Base-by-base conservation (phyloP, 2,888 invertebrate genomes). In the Chloroclystis v-ata region DNA sequence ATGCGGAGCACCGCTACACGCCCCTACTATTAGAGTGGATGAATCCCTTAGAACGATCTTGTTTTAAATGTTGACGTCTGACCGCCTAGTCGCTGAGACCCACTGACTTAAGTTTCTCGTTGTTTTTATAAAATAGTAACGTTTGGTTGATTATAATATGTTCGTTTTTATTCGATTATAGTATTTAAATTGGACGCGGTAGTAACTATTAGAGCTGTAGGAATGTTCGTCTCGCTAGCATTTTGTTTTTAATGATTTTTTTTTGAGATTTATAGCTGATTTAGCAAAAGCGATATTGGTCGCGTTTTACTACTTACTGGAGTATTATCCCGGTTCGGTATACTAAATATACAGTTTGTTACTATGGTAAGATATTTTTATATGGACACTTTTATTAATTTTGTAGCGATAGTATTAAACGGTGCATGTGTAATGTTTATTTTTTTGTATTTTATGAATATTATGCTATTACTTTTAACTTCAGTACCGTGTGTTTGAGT, bases 31-130 rank as follows among this genome's bases (percentile, higher is more conserved):
- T n/a, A n/a, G n/a, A 20, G 20, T 4, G 20, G 55, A 45, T 14
- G 49, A 54, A 57, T 55, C 67, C 65, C 65, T 63, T 62, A 57
- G 60, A 61, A 67, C 67, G 66, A 61, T 66, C 66, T 69, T 49
- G 52, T 47, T 63, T 61, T 59, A 66, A 65, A 68, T 63, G 63
- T 63, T 64, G 65, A 66, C 67, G 70, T 78, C 77, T 75, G 78
- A 84, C 87, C 87, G 87, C 87, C 87, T 87, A 87, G 86, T 87
- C 86, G 83, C 86, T 85, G 86, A 82, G 82, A 69, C 82, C 84
- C 80, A 76, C 79, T 74, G 72, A 79, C 67, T 72, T 75, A 70
- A 70, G 72, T 78, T 78, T 75, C 73, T 71, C 73, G 74, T 81
- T 81, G 76, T 72, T 77, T 76, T 72, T 75, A 71, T 72, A 72